Evolutionary conservation across 2,888 invertebrate species (phyloP).

Genomic region (Nymphalis urticae): DNA sequence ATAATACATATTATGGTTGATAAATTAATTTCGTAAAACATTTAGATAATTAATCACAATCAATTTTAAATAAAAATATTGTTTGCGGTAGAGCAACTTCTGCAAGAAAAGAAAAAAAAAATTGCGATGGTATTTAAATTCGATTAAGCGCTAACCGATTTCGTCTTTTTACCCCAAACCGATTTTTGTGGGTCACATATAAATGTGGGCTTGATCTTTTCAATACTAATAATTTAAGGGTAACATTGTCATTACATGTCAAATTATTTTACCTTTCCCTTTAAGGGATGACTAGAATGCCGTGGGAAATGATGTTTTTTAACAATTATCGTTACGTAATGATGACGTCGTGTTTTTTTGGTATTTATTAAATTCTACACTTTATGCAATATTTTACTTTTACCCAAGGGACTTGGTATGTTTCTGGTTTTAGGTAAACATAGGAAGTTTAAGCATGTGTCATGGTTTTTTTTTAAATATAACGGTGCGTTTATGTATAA

Average conservation of each 20-base stretch:
- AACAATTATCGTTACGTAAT: constrained; percentile 47
- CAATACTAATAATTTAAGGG: constrained; percentile 46
- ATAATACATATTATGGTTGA: too few species aligned
- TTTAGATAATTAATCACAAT: too few species aligned
- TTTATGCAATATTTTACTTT: constrained; percentile 18
- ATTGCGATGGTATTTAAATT: not conserved
- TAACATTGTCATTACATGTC: constrained; percentile 71
- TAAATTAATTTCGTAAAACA: too few species aligned
- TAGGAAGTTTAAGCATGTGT: not conserved
- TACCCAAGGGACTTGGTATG: constrained; percentile 5
- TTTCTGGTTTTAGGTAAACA: not conserved
- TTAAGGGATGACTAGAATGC: constrained; percentile 52
- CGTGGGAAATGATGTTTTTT: constrained; percentile 63
- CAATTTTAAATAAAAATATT: too few species aligned
- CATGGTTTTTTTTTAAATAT: not conserved
- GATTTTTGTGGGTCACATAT: constrained; percentile 5
- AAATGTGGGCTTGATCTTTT: constrained; percentile 13
- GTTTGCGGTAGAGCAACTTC: too few species aligned
- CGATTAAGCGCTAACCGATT: constrained; percentile 1
- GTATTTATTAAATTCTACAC: not conserved
- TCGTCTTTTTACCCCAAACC: not conserved
- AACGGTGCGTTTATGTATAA: too few species aligned
- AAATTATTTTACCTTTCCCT: constrained; percentile 75
- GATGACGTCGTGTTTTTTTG: constrained; percentile 57
- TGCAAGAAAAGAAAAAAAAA: not conserved